phyloP scores from a whole-genome alignment of 2,113 vertebrate species.

The Solea solea region DNA sequence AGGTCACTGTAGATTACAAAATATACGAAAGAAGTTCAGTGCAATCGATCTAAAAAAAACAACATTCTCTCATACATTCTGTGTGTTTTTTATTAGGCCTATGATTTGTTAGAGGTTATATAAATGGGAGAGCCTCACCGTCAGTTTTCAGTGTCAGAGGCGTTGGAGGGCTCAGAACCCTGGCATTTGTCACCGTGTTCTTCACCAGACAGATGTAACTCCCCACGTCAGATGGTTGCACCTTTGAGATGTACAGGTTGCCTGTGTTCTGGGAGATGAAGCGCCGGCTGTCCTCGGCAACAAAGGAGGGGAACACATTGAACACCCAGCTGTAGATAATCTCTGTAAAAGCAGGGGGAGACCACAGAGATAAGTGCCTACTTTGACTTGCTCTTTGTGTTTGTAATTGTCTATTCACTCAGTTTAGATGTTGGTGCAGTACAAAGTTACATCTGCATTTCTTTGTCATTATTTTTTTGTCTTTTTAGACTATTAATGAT shows the following conservation, averaged over 20 bases:
- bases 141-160: constrained; percentile 93
- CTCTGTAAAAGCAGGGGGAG: constrained; percentile 79
- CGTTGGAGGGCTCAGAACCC: constrained; percentile 94
- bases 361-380: neutral
- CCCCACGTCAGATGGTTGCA: constrained; percentile 93
- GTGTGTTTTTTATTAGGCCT: constrained; percentile 10
- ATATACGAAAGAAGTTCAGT: constrained; percentile 24
- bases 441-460: no score
- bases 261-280: constrained; percentile 98
- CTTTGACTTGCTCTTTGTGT: no score
- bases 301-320: constrained; percentile 96
- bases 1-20: constrained; percentile 23
- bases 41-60: neutral
- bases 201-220: constrained; percentile 98
- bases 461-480: no score
- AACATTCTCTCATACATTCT: neutral
- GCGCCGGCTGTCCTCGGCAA: constrained; percentile 94
- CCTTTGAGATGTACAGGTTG: constrained; percentile 97
- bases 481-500: no score
- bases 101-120: neutral
- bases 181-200: constrained; percentile 91
- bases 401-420: no score
- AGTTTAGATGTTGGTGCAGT: neutral
- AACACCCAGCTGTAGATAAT: constrained; percentile 98
- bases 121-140: constrained; percentile 81